Evolutionary conservation across 2,888 invertebrate species (phyloP).

Genomic region (Polia nebulosa): DNA sequence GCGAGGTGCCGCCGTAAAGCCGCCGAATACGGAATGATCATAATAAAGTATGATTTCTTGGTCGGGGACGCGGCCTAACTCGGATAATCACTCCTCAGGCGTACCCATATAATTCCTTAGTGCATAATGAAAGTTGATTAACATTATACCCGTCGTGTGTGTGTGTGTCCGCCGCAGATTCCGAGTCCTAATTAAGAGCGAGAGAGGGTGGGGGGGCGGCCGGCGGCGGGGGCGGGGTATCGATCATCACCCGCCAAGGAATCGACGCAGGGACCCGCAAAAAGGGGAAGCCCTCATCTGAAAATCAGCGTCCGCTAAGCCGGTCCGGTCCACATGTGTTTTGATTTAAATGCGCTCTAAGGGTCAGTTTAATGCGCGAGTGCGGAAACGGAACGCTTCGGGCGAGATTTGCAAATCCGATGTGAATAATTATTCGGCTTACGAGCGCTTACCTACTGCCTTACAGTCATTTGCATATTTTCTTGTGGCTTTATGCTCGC

Average conservation of each 20-base stretch:
- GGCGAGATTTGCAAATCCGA: conserved; percentile 90
- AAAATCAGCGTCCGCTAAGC: conserved; percentile 89
- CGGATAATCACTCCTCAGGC: conserved; percentile 90
- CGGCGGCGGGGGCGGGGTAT: conserved; percentile 87
- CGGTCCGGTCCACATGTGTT: conserved; percentile 89
- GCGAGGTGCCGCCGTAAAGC: conserved; percentile 84
- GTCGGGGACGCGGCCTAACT: conserved; percentile 88
- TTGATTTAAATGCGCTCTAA: conserved; percentile 89
- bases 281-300: conserved; percentile 90
- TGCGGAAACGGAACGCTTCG: conserved; percentile 86
- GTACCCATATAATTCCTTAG: conserved; percentile 91
- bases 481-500: conserved; percentile 86
- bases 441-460: conserved; percentile 90
- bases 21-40: conserved; percentile 85
- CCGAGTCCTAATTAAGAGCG: conserved; percentile 96
- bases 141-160: conserved; percentile 84
- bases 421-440: conserved; percentile 91
- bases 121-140: conserved; percentile 91
- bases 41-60: conserved; percentile 91
- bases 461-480: conserved; percentile 91
- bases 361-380: conserved; percentile 89
- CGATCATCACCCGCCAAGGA: conserved; percentile 90
- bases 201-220: conserved; percentile 90
- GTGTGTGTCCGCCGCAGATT: conserved; percentile 96
- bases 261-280: conserved; percentile 90